A percentile compares a stretch with the other conserved stretches of the same genome.
Evolutionary conservation across 2,113 vertebrate species (phyloP).

Genomic region (Cairina moschata): DNA sequence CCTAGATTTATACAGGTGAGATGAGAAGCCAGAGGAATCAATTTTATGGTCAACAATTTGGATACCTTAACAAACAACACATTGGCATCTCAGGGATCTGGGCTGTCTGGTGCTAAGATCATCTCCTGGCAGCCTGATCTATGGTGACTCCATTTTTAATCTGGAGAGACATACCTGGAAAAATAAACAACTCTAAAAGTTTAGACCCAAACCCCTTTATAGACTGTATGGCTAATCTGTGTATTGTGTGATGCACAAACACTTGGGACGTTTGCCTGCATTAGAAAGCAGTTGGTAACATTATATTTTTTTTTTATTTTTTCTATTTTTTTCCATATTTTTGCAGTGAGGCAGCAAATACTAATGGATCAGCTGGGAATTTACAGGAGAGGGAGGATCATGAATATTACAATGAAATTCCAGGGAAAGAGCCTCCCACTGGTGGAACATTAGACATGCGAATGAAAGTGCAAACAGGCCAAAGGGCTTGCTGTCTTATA

Average conservation of each 20-base stretch:
- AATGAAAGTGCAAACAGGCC: slow-evolving; percentile 61
- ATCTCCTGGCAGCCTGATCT: not conserved
- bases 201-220: not conserved
- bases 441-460: slow-evolving; percentile 79
- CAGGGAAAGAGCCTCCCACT: slow-evolving; percentile 79
- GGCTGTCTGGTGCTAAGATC: not conserved
- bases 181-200: slow-evolving; percentile 4
- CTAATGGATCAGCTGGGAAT: slow-evolving; percentile 60
- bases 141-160: not conserved
- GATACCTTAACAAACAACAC: not conserved
- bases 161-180: not conserved
- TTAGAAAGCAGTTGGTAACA: slow-evolving; percentile 21
- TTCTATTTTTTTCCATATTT: not conserved
- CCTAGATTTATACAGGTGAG: slow-evolving; percentile 12
- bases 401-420: slow-evolving; percentile 90
- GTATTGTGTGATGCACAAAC: not conserved
- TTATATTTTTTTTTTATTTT: not conserved
- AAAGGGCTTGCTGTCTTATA: slow-evolving; percentile 52
- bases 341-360: slow-evolving; percentile 71
- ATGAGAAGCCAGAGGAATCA: not conserved
- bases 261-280: not conserved
- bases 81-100: not conserved
- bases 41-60: not conserved
- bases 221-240: slow-evolving; percentile 12
- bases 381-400: slow-evolving; percentile 66